Evolutionary conservation across 2,113 vertebrate genomes (phyloP).

Genomic region (Cryptomyrus ogoouensis): DNA sequence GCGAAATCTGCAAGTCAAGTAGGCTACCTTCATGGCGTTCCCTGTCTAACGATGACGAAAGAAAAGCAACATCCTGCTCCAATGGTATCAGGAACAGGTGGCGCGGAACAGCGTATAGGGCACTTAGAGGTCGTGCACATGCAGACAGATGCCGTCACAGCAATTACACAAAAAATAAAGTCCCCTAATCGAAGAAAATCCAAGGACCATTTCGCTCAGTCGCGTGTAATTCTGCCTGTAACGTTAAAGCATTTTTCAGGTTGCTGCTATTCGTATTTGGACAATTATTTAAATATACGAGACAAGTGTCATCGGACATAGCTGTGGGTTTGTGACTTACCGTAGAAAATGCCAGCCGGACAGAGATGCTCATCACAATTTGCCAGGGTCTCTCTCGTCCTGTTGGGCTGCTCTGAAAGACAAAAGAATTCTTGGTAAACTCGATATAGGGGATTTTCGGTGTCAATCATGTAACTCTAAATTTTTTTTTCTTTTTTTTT

Average conservation of each 20-base stretch:
- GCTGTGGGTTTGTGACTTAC: background rate
- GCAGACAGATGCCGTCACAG: background rate
- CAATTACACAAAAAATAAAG: background rate
- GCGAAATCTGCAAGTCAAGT: slow-evolving; percentile 20
- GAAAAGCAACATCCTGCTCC: background rate
- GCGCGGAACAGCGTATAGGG: background rate
- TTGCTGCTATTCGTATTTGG: background rate
- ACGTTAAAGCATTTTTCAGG: background rate
- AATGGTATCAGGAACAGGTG: background rate
- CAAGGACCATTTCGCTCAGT: background rate
- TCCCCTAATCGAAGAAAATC: background rate
- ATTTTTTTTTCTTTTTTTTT: background rate
- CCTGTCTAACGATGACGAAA: background rate
- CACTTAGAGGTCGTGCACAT: background rate
- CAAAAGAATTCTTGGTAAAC: background rate
- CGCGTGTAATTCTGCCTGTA: background rate
- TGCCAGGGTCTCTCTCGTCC: background rate
- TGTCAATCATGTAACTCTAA: background rate
- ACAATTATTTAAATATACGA: background rate
- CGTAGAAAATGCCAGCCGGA: slow-evolving; percentile 15
- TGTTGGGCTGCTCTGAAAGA: background rate
- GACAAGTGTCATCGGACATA: background rate
- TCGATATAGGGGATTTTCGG: background rate
- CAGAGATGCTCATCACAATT: slow-evolving; percentile 20
- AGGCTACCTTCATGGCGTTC: background rate